Evolutionary conservation across 2,888 invertebrate species (phyloP).

Genomic region (Trissoscelio sp.): DNA sequence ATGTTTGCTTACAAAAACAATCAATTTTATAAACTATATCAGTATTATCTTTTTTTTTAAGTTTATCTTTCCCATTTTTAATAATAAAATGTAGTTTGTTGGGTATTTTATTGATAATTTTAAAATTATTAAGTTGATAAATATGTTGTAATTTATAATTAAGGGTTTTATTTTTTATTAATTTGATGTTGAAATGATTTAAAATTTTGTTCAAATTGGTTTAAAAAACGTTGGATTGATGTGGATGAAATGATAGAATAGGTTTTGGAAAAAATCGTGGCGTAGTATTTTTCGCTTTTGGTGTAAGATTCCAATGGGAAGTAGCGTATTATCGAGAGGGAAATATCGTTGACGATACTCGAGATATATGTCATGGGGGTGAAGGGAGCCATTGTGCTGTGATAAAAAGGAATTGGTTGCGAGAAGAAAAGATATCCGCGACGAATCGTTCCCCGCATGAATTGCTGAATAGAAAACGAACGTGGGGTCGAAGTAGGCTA

Average conservation of each 20-base stretch:
- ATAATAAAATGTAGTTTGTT: too few relatives aligned
- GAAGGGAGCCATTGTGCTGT: conserved; percentile 1
- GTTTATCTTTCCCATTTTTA: too few relatives aligned
- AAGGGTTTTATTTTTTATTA: too few relatives aligned
- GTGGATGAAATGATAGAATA: conserved; percentile 7
- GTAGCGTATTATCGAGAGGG: conserved; percentile 8
- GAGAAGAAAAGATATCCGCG: conserved; percentile 45
- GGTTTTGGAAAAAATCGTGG: background rate
- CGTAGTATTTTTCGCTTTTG: conserved; percentile 17
- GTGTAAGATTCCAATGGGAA: background rate
- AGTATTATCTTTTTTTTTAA: too few relatives aligned
- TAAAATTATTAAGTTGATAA: too few relatives aligned
- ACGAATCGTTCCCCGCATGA: conserved; percentile 37
- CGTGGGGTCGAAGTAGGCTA: conserved; percentile 55
- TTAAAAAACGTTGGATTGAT: background rate
- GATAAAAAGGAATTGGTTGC: conserved; percentile 46
- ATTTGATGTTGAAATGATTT: too few relatives aligned
- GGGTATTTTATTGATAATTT: too few relatives aligned
- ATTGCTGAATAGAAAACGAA: conserved; percentile 55
- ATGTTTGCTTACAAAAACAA: too few relatives aligned
- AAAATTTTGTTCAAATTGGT: too few relatives aligned
- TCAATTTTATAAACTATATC: too few relatives aligned
- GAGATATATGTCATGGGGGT: conserved; percentile 20
- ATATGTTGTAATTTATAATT: too few relatives aligned
- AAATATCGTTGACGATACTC: conserved; percentile 28